A percentile compares a stretch with the other conserved stretches of the same genome.
phyloP scores from a whole-genome alignment of 2,888 invertebrate species.

The Tetranychus piercei region DNA sequence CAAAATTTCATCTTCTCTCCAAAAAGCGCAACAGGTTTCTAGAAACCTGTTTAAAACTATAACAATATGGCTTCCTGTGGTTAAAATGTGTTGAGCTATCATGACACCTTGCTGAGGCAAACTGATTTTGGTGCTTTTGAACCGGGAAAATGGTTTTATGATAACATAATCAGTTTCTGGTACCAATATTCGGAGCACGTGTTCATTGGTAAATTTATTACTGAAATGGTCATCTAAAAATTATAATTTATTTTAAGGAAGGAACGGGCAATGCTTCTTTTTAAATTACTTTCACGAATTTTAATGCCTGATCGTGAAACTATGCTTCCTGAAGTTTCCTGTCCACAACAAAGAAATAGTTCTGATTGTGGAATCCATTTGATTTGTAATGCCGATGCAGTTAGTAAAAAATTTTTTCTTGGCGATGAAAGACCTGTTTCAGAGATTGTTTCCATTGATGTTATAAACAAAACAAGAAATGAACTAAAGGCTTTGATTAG shows the following conservation, averaged over 20 bases:
- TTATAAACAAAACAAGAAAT: slow-evolving; percentile 18
- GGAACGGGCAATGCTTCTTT: slow-evolving; percentile 24
- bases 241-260: slow-evolving; percentile 24
- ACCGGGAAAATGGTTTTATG: slow-evolving; percentile 74
- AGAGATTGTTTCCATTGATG: slow-evolving; percentile 22
- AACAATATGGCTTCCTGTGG: slow-evolving; percentile 24
- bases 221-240: slow-evolving; percentile 34
- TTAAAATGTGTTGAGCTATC: slow-evolving; percentile 53
- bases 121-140: slow-evolving; percentile 60
- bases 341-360: slow-evolving; percentile 50
- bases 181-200: slow-evolving; percentile 64
- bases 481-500: slow-evolving; percentile 14
- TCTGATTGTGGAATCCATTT: slow-evolving; percentile 84
- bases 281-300: slow-evolving; percentile 20
- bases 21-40: no score
- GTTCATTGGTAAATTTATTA: slow-evolving; percentile 49
- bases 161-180: slow-evolving; percentile 75
- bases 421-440: slow-evolving; percentile 20
- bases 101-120: slow-evolving; percentile 56
- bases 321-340: slow-evolving; percentile 31
- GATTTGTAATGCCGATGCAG: slow-evolving; percentile 55
- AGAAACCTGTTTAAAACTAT: no score
- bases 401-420: slow-evolving; percentile 30
- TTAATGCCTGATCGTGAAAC: not conserved
- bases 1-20: no score